phyloP scores from a whole-genome alignment of 2,888 invertebrate species.

The Chrysina gloriosa region DNA sequence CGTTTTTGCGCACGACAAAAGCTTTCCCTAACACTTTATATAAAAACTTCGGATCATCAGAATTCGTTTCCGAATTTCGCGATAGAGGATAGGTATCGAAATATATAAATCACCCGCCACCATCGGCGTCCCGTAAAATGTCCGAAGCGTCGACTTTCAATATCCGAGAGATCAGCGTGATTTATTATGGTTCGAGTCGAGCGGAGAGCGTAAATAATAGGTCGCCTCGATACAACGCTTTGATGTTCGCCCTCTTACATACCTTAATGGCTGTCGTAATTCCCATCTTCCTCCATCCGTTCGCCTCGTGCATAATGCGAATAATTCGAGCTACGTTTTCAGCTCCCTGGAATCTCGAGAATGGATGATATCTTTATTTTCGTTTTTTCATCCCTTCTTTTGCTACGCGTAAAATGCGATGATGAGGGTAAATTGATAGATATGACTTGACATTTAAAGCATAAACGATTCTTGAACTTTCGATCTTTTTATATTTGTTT shows the following conservation, averaged over 20 bases:
- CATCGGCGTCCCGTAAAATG: slow-evolving; percentile 17
- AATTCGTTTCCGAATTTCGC: neutral
- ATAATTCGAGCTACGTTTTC: slow-evolving; percentile 21
- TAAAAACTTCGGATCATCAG: neutral
- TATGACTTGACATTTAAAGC: no score
- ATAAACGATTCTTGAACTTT: no score
- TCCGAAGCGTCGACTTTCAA: slow-evolving; percentile 33
- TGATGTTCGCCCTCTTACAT: slow-evolving; percentile 6
- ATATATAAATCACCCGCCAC: slow-evolving; percentile 18
- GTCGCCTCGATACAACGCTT: slow-evolving; percentile 33
- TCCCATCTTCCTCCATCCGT: neutral
- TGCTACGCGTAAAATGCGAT: neutral
- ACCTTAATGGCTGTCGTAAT: slow-evolving; percentile 25
- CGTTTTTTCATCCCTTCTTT: neutral
- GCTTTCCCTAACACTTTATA: neutral
- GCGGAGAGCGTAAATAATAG: slow-evolving; percentile 24
- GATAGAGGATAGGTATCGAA: neutral
- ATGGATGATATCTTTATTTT: neutral
- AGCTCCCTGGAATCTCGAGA: neutral
- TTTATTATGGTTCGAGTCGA: slow-evolving; percentile 23
- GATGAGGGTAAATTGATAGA: neutral
- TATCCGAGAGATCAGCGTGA: slow-evolving; percentile 28
- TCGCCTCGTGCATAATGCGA: slow-evolving; percentile 8
- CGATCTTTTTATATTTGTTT: no score
- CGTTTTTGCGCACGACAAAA: neutral